Evolutionary conservation across 2,797 vertebrate genomes (phyloP).

Genomic region (Sebastes wilsoni): DNA sequence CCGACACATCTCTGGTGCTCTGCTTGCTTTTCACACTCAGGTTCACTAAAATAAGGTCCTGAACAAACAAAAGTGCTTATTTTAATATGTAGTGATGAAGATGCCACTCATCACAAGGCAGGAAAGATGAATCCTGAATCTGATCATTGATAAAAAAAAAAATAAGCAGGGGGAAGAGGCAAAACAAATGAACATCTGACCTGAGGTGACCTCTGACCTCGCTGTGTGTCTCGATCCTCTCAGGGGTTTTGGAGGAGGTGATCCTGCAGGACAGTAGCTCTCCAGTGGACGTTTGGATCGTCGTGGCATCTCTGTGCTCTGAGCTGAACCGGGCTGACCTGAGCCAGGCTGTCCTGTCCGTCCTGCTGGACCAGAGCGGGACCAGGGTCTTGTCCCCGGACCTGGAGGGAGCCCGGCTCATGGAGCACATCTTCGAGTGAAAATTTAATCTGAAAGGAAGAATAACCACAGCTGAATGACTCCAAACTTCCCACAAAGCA

Average conservation of each 20-base stretch:
- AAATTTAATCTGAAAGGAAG: background rate
- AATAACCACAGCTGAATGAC: background rate
- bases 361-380: slow-evolving; percentile 76
- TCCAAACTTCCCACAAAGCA: background rate
- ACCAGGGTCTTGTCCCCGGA: slow-evolving; percentile 60
- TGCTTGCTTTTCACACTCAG: background rate
- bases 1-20: too few species aligned
- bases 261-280: slow-evolving; percentile 69
- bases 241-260: slow-evolving; percentile 71
- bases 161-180: background rate
- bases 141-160: background rate
- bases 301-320: slow-evolving; percentile 70
- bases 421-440: slow-evolving; percentile 82
- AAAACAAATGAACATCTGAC: background rate
- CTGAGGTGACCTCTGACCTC: background rate
- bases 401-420: slow-evolving; percentile 63
- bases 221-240: background rate
- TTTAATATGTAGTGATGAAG: background rate
- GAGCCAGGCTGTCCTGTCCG: slow-evolving; percentile 61
- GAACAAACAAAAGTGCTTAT: background rate
- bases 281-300: slow-evolving; percentile 73
- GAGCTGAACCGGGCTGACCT: slow-evolving; percentile 64
- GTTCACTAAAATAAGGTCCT: background rate
- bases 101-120: background rate
- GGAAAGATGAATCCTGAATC: background rate